These are phyloP conservation scores for Anorthoa munda DNA, from an alignment of 2,888 invertebrate genomes.

Conservation along the genomic window DNA sequence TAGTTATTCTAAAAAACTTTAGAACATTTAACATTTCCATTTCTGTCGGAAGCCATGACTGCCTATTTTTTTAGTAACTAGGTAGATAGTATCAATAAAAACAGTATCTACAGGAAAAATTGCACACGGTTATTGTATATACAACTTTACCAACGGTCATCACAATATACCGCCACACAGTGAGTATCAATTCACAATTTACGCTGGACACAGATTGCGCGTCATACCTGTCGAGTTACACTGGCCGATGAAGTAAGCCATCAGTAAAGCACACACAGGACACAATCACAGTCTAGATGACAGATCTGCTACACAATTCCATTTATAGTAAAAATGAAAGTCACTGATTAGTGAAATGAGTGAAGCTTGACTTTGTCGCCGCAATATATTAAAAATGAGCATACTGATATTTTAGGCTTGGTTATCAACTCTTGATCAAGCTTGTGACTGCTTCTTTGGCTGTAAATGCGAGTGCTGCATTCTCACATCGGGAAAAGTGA, in stretches of 20 bases:
- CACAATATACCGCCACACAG: neutral
- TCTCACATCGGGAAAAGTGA: too few relatives aligned
- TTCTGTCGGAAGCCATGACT: too few relatives aligned
- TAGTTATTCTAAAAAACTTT: too few relatives aligned
- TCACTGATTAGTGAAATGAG: slow-evolving; percentile 32
- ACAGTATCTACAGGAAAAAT: too few relatives aligned
- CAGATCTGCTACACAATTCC: slow-evolving; percentile 61
- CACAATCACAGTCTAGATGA: slow-evolving; percentile 47
- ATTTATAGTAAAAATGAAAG: slow-evolving; percentile 63
- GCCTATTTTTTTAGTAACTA: too few relatives aligned
- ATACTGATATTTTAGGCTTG: neutral
- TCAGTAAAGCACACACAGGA: slow-evolving; percentile 49
- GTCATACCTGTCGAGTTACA: slow-evolving; percentile 22
- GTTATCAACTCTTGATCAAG: neutral
- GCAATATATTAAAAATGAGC: slow-evolving; percentile 6
- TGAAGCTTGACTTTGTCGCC: neutral
- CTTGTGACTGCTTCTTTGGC: neutral
- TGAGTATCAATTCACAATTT: slow-evolving; percentile 20
- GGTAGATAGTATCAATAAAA: too few relatives aligned
- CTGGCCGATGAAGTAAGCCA: slow-evolving; percentile 29
- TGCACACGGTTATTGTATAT: too few relatives aligned
- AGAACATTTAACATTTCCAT: too few relatives aligned
- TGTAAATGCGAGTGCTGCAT: neutral
- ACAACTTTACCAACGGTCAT: neutral
- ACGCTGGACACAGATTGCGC: slow-evolving; percentile 29